phyloP scores from a whole-genome alignment of 2,113 vertebrate species.

The Podarcis cretensis region DNA sequence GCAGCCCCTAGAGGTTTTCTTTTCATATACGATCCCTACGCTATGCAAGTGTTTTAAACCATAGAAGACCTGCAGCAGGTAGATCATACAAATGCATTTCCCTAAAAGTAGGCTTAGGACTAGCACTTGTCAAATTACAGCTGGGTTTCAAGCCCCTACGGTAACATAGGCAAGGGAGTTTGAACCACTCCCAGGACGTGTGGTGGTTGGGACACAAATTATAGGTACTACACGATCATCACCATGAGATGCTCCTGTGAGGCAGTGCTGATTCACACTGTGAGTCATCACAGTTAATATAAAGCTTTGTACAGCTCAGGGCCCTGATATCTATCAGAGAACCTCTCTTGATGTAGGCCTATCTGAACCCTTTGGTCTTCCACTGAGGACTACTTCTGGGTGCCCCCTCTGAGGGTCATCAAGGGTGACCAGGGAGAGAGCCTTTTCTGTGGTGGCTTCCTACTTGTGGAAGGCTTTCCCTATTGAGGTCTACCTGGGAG shows the following conservation, averaged over 20 bases:
- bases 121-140: neutral
- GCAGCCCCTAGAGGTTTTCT: neutral
- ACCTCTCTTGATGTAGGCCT: too few relatives aligned
- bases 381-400: too few relatives aligned
- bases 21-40: neutral
- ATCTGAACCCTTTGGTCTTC: too few relatives aligned
- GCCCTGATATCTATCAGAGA: too few relatives aligned
- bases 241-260: neutral
- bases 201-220: neutral
- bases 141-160: neutral
- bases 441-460: too few relatives aligned
- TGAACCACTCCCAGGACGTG: neutral
- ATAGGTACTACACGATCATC: neutral
- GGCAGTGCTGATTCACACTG: neutral
- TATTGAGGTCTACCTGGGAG: too few relatives aligned
- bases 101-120: neutral
- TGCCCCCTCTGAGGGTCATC: too few relatives aligned
- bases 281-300: neutral
- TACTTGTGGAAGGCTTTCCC: too few relatives aligned
- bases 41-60: constrained; percentile 6
- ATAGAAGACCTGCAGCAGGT: neutral
- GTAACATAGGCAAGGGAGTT: too few relatives aligned
- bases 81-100: constrained; percentile 14
- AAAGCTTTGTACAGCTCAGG: too few relatives aligned
- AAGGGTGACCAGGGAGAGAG: too few relatives aligned